Evolutionary conservation across 2,888 invertebrate genomes (phyloP).

Genomic region (Drosophila merina): DNA sequence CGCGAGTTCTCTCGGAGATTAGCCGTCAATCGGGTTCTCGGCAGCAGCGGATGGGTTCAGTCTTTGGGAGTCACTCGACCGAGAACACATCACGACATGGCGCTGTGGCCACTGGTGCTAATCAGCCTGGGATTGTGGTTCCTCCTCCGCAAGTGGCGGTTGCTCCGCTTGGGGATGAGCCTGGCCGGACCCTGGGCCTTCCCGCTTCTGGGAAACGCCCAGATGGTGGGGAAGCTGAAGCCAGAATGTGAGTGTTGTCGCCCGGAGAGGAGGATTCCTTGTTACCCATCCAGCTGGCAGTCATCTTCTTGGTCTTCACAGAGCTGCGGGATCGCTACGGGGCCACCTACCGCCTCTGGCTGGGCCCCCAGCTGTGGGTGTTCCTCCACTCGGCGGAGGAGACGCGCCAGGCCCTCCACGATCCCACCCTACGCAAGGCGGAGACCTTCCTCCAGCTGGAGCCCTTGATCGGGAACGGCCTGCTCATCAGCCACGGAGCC

Average conservation of each 20-base stretch:
- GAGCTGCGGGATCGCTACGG: constrained; percentile 71
- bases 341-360: constrained; percentile 79
- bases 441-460: constrained; percentile 77
- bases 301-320: constrained; percentile 73
- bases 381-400: constrained; percentile 81
- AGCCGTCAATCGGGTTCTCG: constrained; percentile 11
- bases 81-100: constrained; percentile 18
- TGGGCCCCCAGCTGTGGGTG: constrained; percentile 82
- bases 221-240: constrained; percentile 79
- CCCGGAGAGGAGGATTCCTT: neutral
- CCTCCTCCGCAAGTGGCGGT: constrained; percentile 50
- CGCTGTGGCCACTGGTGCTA: constrained; percentile 35
- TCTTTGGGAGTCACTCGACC: neutral
- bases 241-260: constrained; percentile 77
- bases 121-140: constrained; percentile 22
- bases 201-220: constrained; percentile 81
- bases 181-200: constrained; percentile 81
- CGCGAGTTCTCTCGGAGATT: constrained; percentile 16
- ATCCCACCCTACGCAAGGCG: constrained; percentile 72
- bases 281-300: constrained; percentile 44
- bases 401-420: constrained; percentile 78
- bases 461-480: constrained; percentile 81
- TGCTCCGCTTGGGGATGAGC: constrained; percentile 61
- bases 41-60: neutral
- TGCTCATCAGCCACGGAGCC: constrained; percentile 80